Base-by-base conservation (phyloP, 2,797 vertebrate species). In the Parotocinclus haroldoi region DNA sequence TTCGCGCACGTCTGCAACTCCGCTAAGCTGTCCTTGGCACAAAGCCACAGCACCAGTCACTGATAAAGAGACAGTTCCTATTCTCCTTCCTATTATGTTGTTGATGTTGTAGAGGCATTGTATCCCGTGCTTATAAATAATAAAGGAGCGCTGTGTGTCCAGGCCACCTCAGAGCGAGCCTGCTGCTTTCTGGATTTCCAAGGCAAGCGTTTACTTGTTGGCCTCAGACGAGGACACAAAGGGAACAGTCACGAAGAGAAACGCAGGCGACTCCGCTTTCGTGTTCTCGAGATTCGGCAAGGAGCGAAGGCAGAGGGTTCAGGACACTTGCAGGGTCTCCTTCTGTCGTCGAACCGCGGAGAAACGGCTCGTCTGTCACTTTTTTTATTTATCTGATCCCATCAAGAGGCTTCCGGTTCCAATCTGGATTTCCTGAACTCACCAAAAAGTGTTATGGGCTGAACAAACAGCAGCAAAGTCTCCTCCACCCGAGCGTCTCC, bases 401-500 rank as follows among this genome's bases (percentile, higher is more conserved):
- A 80, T 77, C 74, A 68, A 82, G 77, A 65, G 70, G 80, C 78
- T 86, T 89, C 83, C 79, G 76, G 83, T 78, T 88, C 78, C 82
- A 87, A 83, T 87, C 85, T 86, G 83, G 83, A 89, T 88, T 87
- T 90, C 87, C 84, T 89, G 83, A 85, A 84, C n/a, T 83, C 75
- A 80, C 80, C 87, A 87, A 88, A 89, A 75, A 68, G 82, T 82
- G 83, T 89, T 86, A 88, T 82, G 74, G 81, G 65, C 76, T 79
- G 73, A 78, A 79, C 76, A 85, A 86, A 84, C 80, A 86, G 77
- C 58, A 61, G 59, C 14, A 68, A 75, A 82, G 78, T 78, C 80
- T 75, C 70, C 67, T 55, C 77, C 80, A 78, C 78, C 78, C 83
- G 69, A 78, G 60, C 9, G 72, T 66, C 40, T 42, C 75, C 79